Evolutionary conservation across 1,140 invertebrate species (phyloP).

Genomic region (Stenopsyche tienmushanensis): DNA sequence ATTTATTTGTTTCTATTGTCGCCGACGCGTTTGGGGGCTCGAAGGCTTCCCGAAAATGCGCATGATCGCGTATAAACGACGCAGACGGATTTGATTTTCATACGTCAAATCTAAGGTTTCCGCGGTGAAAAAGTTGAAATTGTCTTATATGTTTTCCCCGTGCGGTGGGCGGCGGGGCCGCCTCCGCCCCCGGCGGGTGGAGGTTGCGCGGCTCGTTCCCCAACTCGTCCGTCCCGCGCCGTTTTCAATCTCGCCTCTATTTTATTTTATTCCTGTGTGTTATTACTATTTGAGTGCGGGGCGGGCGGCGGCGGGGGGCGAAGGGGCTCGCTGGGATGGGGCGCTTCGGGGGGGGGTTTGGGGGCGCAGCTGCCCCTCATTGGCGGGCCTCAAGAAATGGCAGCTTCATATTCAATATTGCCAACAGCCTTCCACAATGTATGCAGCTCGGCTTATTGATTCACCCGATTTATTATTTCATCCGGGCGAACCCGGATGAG

Average conservation of each 20-base stretch:
- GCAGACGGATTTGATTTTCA: too few species aligned
- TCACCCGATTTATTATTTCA: slow-evolving; percentile 34
- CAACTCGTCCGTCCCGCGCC: slow-evolving; percentile 34
- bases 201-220: slow-evolving; percentile 25
- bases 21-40: too few species aligned
- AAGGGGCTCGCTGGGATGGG: background rate
- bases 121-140: slow-evolving; percentile 3
- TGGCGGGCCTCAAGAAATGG: slow-evolving; percentile 29
- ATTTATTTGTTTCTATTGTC: too few species aligned
- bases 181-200: background rate
- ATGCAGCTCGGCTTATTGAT: slow-evolving; percentile 37
- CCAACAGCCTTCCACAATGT: slow-evolving; percentile 22
- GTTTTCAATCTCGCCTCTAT: slow-evolving; percentile 35
- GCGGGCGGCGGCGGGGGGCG: slow-evolving; percentile 16
- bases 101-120: too few species aligned
- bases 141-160: slow-evolving; percentile 14
- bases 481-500: slow-evolving; percentile 10
- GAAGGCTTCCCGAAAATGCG: too few species aligned
- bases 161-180: background rate
- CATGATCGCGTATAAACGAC: background rate
- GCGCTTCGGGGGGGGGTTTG: background rate
- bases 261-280: slow-evolving; percentile 40
- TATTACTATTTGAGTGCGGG: slow-evolving; percentile 39
- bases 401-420: slow-evolving; percentile 30
- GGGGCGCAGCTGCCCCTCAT: slow-evolving; percentile 18